Base-by-base conservation (phyloP, 2,797 vertebrate genomes). In the Acanthurus leucopareius region DNA sequence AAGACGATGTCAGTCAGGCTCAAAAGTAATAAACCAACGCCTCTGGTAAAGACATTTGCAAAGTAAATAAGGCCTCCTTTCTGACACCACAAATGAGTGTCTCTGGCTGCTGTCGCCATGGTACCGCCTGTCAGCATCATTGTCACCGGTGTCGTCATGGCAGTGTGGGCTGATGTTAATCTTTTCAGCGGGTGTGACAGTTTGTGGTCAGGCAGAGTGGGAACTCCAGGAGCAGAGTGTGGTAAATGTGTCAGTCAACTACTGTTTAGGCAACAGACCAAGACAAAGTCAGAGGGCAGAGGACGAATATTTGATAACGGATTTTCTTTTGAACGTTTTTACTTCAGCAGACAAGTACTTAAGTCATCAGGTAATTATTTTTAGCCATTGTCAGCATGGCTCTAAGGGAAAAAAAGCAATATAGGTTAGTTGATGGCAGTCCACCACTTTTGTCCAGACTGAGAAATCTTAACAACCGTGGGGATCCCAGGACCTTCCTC, bases 21-120 rank as follows among this genome's bases (percentile, higher is more conserved):
- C 69, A 52, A 67, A 82, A 80, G 85, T 79, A 91, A 89, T 86
- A 86, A 86, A 56, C 56, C 79, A 10, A 57, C 9, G 0, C 73
- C 22, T 45, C 86, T 74, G 87, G 74, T 87, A 76, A 88, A 91
- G 83, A 88, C 88, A 83, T 91, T 90, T 88, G 78, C 78, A 84
- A 91, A 91, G 79, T 86, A 93, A 93, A 92, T 86, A 87, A 73
- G 66, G 76, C 69, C 78, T 84, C 60, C 15, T 53, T 64, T 76
- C 84, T 82, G 67, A 80, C 77, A 82, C 86, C 82, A 19, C 80
- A 82, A 83, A 85, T 74, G 68, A 65, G 67, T 11, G 76, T 69
- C 73, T 73, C 11, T 48, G 65, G 73, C 62, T 73, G 80, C 73
- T 19, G 88, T 90, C 70, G 35, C 88, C 80, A 86, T 82, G 82